Evolutionary conservation across 2,797 vertebrate species (phyloP).

Genomic region (Sandelia bainsii): DNA sequence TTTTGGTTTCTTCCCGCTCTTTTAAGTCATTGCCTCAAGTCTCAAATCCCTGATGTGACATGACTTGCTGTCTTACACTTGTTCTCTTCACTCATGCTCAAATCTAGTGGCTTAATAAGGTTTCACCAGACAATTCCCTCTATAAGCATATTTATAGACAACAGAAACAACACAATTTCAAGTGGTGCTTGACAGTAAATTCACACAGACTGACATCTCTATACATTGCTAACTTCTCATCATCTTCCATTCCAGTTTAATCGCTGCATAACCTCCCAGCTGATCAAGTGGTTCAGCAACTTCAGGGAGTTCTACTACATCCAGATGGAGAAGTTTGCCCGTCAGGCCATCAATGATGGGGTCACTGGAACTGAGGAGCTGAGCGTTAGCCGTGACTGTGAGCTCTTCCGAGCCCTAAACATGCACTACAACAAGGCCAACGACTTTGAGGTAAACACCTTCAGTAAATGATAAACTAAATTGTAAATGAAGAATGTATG

Average conservation of each 20-base stretch:
- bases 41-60: slow-evolving; percentile 45
- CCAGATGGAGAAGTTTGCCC: slow-evolving; percentile 99
- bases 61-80: slow-evolving; percentile 37
- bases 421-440: slow-evolving; percentile 99
- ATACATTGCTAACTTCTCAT: slow-evolving; percentile 21
- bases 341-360: slow-evolving; percentile 97
- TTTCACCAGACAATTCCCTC: slow-evolving; percentile 4
- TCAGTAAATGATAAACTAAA: not conserved
- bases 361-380: slow-evolving; percentile 93
- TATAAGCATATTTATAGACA: slow-evolving; percentile 2
- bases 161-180: not conserved
- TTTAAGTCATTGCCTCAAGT: slow-evolving; percentile 43
- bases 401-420: slow-evolving; percentile 98
- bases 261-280: slow-evolving; percentile 99
- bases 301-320: slow-evolving; percentile 99
- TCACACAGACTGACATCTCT: not conserved
- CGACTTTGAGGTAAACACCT: slow-evolving; percentile 94
- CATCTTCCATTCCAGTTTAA: slow-evolving; percentile 90
- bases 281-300: slow-evolving; percentile 99
- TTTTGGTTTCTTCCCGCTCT: slow-evolving; percentile 18
- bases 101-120: slow-evolving; percentile 76
- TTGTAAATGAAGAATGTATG: not conserved
- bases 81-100: slow-evolving; percentile 72
- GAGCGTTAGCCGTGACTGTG: slow-evolving; percentile 96
- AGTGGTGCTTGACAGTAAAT: not conserved